Base-by-base conservation (phyloP, 2,797 vertebrate species). In the Hipposideros larvatus region DNA sequence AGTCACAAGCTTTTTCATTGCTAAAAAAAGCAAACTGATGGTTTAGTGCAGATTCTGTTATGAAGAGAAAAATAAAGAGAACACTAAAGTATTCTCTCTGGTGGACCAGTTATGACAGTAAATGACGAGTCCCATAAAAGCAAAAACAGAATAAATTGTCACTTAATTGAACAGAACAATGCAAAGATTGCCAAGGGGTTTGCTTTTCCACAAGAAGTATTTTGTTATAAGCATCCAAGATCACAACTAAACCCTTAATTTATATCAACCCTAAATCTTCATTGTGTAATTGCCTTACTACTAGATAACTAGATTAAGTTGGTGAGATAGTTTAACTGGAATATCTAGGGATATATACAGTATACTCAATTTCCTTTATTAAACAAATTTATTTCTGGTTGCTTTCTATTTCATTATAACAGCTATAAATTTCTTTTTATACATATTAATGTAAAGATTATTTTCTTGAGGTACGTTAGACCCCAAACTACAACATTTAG, bases 101-200 rank as follows among this genome's bases (percentile, higher is more conserved):
- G 94, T 95, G 87, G 85, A 91, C 91, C 37, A 89, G 87, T 94
- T 96, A 96, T 94, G 96, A 97, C 91, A 92, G 66, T 87, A 96
- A 97, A 87, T 97, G 97, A 96, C 18, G 41, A 92, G 21, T 79
- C 5, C 98, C 43, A 90, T 96, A 74, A 96, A 97, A 96, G 96
- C 65, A 91, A 78, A 97, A 96, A 46, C 89, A 88, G 84, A 97
- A 97, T 97, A 96, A 98, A 95, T 93, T 96, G 95, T 87, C 90
- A 97, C 87, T 97, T 97, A 97, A 97, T 94, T 97, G 96, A 96
- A 86, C 53, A 82, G 66, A 79, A 37, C 31, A 68, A 96, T 94
- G 93, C 80, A 95, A 96, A 97, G 75, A 91, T 93, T 85, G 34
- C 75, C 94, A 93, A 95, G 90, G 51, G 90, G 95, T 63, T 83